These are phyloP conservation scores for Lamellibrachia luymesi DNA, from an alignment of 1,140 invertebrate genomes.

Conservation along the genomic window DNA sequence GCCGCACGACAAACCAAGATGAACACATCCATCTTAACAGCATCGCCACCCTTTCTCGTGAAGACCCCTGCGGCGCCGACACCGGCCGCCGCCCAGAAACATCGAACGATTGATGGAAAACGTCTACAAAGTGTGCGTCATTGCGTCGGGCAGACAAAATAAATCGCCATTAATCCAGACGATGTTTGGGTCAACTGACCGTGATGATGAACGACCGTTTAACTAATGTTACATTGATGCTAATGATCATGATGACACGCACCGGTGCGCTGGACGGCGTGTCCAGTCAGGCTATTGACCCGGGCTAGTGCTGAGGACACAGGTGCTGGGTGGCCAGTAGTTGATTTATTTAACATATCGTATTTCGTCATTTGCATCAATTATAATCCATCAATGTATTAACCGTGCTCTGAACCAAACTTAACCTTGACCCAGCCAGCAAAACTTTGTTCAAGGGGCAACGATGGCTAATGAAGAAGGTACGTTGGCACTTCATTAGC, in stretches of 20 bases:
- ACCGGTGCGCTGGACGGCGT: background rate
- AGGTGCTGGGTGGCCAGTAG: too few relatives aligned
- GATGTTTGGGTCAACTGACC: background rate
- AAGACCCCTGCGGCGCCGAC: background rate
- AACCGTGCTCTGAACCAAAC: background rate
- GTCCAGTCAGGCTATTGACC: background rate
- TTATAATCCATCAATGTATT: background rate
- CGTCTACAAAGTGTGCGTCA: background rate
- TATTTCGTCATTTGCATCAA: background rate
- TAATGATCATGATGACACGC: background rate
- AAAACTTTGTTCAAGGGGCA: too few relatives aligned
- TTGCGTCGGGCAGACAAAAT: background rate
- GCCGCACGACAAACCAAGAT: background rate
- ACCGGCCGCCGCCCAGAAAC: background rate
- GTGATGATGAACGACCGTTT: background rate
- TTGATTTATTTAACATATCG: background rate
- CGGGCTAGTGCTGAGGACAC: too few relatives aligned
- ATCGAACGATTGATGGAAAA: background rate
- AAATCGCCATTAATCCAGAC: background rate
- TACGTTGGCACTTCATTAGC: too few relatives aligned
- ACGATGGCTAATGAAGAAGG: too few relatives aligned
- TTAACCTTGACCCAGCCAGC: background rate
- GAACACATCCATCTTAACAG: background rate
- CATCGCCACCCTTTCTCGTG: background rate
- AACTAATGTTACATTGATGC: background rate